Evolutionary conservation across 2,113 vertebrate species (phyloP).

Genomic region (Stercorarius parasiticus): DNA sequence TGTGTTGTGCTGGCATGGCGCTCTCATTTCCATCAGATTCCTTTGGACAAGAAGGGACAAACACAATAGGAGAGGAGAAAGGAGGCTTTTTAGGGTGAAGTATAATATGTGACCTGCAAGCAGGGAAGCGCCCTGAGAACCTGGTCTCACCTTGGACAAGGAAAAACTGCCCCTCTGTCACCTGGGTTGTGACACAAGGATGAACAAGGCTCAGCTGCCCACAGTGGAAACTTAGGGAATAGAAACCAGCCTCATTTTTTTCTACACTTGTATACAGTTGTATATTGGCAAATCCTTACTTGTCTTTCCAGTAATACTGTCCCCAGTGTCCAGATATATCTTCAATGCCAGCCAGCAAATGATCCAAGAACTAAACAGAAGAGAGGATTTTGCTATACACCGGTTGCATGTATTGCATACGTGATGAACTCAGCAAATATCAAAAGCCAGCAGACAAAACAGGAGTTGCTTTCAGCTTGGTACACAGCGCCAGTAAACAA

Average conservation of each 20-base stretch:
- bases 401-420: neutral
- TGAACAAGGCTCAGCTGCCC: neutral
- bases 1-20: rapidly evolving
- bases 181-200: neutral
- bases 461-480: neutral
- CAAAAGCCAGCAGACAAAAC: neutral
- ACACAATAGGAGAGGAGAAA: neutral
- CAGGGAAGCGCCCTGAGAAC: neutral
- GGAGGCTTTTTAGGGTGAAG: neutral
- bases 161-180: neutral
- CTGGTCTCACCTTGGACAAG: neutral
- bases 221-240: neutral
- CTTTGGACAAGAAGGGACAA: neutral
- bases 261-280: neutral
- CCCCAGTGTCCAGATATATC: constrained; percentile 86
- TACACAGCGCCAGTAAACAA: neutral
- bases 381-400: constrained; percentile 36
- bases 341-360: constrained; percentile 84
- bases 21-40: neutral
- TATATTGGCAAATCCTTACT: constrained; percentile 73
- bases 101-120: neutral
- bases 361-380: constrained; percentile 82
- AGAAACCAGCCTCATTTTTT: neutral
- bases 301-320: constrained; percentile 89
- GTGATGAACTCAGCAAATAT: neutral